Base-by-base conservation (phyloP, 92 coral and sea anemone species). In the Epizoanthus scotinus region DNA sequence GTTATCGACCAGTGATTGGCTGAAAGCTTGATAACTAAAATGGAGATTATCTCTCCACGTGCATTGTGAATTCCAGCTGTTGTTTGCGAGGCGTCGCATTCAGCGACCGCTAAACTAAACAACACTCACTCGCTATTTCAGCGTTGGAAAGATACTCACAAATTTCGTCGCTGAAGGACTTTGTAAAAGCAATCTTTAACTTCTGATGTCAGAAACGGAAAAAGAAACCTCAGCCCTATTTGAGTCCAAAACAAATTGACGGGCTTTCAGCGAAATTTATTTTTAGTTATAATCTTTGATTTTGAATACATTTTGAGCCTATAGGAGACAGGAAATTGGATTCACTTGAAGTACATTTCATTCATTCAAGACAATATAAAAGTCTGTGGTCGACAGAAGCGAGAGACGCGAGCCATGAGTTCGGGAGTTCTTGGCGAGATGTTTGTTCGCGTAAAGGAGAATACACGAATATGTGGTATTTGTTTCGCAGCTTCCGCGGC, bases 401-500 rank as follows among this genome's bases (percentile, higher is more conserved):
- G 19, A 2, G 29, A 26, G 63, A 71, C 60, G 25, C 53, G 24
- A 8, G 40, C 15, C 8, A 28, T 64, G 44, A 50, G 25, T 26
- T 49, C 31, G 60, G 78, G 62, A n/a, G 34, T 61, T 10, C 21
- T 28, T 49, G 56, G 62, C 27, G 27, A 36, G 24, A 7, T 71
- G 3, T 71, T 27, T 53, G 19, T 52, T 50, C 19, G 10, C 21
- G 19, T 71, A 7, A 71, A 24, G 42, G 63, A 26, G 25, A 78
- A 83, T 60, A 24, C 70, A 17, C 24, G 50, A 55, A 50, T 63
- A 28, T 78, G 78, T 20, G 5, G 70, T 10, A 52, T 88, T 44
- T 85, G 81, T 75, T 89, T 86, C 56, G 5, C 50, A 34, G 57
- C 70, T 19, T 81, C 89, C 0, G 54, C 77, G n/a, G 62, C 84